These are phyloP conservation scores for Drosophila grimshawi DNA, from an alignment of 1,140 invertebrate species.

Conservation along the genomic window DNA sequence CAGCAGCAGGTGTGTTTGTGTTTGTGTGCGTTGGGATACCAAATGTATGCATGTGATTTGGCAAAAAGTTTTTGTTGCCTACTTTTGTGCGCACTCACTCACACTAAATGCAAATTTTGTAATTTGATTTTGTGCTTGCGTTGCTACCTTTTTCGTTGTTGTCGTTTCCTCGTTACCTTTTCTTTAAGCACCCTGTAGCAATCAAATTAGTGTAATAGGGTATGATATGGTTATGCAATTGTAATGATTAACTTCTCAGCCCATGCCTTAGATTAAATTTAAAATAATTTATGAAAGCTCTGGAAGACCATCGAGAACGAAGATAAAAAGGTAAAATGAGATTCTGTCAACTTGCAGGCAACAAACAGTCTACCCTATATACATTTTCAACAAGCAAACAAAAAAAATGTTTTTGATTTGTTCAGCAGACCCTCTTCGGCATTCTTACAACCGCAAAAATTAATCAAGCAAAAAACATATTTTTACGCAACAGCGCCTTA, in stretches of 20 bases:
- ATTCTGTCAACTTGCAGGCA: too few relatives aligned
- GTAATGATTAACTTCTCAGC: too few relatives aligned
- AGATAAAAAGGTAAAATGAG: too few relatives aligned
- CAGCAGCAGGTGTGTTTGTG: slow-evolving; percentile 20
- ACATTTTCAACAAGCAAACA: too few relatives aligned
- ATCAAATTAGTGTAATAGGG: neutral
- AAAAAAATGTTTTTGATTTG: slow-evolving; percentile 41
- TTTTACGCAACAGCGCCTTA: slow-evolving; percentile 51
- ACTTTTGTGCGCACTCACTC: slow-evolving; percentile 63
- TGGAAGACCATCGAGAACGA: too few relatives aligned
- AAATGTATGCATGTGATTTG: slow-evolving; percentile 62
- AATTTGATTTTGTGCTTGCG: slow-evolving; percentile 68
- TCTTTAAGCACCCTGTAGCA: slow-evolving; percentile 13
- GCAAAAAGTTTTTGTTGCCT: slow-evolving; percentile 64
- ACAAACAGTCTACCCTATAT: too few relatives aligned
- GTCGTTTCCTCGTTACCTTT: slow-evolving; percentile 16
- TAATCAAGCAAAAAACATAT: slow-evolving; percentile 75
- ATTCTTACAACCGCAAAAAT: slow-evolving; percentile 67
- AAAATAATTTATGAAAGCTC: too few relatives aligned
- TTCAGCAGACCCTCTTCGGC: slow-evolving; percentile 32
- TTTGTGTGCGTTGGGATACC: slow-evolving; percentile 1
- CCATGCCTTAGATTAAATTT: too few relatives aligned
- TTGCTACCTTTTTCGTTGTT: slow-evolving; percentile 54
- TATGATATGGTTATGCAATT: neutral
- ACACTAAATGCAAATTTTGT: slow-evolving; percentile 73